Percentiles rank a stretch among this genome's conserved stretches.
These are phyloP conservation scores for Xestia ashworthii DNA, from an alignment of 2,888 invertebrate species.

Conservation along the genomic window DNA sequence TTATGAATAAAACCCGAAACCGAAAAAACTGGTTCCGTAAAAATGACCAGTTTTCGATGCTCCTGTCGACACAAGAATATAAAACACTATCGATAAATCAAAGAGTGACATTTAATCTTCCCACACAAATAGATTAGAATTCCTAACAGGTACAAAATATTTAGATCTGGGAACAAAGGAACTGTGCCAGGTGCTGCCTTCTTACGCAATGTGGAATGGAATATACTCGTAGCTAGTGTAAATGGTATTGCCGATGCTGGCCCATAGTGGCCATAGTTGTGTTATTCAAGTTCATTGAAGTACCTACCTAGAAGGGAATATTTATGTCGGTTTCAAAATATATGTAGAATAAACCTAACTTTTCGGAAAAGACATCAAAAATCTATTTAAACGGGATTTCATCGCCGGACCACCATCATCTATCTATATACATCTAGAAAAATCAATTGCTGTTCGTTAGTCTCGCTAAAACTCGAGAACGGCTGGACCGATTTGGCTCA, in stretches of 20 bases:
- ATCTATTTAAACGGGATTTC: no score
- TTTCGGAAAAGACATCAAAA: no score
- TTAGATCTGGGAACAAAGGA: slow-evolving; percentile 42
- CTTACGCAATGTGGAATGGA: slow-evolving; percentile 2
- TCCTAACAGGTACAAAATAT: slow-evolving; percentile 37
- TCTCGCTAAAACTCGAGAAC: no score
- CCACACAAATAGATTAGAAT: slow-evolving; percentile 30
- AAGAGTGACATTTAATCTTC: slow-evolving; percentile 36
- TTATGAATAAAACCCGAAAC: no score
- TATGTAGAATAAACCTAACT: background rate
- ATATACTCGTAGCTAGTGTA: slow-evolving; percentile 2
- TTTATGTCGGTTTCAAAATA: background rate
- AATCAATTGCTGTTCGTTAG: no score
- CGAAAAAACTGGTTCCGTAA: no score
- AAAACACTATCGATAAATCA: slow-evolving; percentile 30
- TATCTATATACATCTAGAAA: no score
- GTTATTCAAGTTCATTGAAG: background rate
- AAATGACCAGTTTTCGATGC: no score
- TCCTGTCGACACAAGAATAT: background rate
- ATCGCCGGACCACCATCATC: no score
- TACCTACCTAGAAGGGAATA: background rate
- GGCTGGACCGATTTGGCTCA: no score
- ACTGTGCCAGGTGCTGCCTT: slow-evolving; percentile 35
- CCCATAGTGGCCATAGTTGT: background rate
- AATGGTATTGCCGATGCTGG: background rate